phyloP scores from a whole-genome alignment of 2,113 vertebrate species.

The Phrynocephalus versicolor region DNA sequence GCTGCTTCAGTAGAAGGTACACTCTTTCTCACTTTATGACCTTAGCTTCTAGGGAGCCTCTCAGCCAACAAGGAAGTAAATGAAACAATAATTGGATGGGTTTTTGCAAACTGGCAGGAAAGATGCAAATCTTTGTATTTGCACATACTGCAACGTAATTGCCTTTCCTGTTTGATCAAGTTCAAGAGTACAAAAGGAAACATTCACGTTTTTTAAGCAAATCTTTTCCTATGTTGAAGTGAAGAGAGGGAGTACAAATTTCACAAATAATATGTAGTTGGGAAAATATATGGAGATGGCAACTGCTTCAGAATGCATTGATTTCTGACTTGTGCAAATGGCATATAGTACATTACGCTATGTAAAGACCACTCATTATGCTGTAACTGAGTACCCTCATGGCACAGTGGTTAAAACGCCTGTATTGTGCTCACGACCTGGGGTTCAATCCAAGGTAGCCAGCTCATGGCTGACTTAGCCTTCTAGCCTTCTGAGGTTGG shows the following conservation, averaged over 20 bases:
- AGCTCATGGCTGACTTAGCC: no score
- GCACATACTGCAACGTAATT: constrained; percentile 7
- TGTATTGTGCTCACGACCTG: no score
- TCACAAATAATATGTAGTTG: not conserved
- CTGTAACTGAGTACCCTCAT: no score
- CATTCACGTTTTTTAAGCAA: constrained; percentile 48
- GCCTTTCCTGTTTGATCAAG: constrained; percentile 63
- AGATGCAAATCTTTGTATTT: not conserved
- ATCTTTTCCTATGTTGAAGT: constrained; percentile 49
- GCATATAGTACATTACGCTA: not conserved
- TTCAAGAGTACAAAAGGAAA: constrained; percentile 61
- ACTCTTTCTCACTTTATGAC: not conserved
- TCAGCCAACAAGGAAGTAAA: not conserved
- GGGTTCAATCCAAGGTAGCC: no score
- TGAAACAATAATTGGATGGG: not conserved
- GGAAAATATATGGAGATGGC: not conserved
- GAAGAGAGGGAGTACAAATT: not conserved
- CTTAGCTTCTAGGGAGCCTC: not conserved
- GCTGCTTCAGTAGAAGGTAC: no score
- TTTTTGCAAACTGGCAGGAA: not conserved
- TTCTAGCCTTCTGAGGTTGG: no score
- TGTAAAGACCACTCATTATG: no score
- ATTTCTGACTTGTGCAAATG: not conserved
- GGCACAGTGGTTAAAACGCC: no score
- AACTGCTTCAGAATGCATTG: not conserved